Conservation (phyloP, 2,113 vertebrate species). For the Platycercus adscitus region DNA sequence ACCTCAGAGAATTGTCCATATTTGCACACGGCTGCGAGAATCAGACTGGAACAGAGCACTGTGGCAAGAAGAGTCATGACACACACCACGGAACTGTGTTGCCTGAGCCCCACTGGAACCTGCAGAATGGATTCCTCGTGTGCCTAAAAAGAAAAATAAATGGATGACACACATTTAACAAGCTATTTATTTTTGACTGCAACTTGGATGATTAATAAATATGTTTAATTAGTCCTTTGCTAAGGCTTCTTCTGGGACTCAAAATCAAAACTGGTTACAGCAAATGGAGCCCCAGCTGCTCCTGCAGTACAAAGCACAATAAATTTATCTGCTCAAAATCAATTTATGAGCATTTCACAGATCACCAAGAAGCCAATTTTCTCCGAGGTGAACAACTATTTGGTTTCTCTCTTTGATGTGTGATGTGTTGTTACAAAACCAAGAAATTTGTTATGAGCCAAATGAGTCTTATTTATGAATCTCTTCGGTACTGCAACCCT, state of each 20-base stretch:
- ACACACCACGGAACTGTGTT: conserved; percentile 77
- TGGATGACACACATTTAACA: neutral
- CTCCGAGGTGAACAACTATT: neutral
- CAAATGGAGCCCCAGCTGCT: neutral
- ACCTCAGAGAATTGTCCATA: conserved; percentile 61
- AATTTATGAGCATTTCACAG: neutral
- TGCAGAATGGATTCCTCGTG: conserved; percentile 58
- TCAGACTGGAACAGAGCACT: conserved; percentile 76
- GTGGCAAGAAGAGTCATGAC: conserved; percentile 82
- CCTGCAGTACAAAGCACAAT: neutral
- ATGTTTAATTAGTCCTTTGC: neutral
- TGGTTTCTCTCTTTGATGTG: neutral
- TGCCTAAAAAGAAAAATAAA: conserved; percentile 63
- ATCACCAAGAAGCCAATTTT: neutral
- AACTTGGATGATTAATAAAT: neutral
- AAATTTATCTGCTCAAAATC: neutral
- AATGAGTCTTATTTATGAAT: neutral
- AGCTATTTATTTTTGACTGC: neutral
- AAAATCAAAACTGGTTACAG: neutral
- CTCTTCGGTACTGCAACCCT: neutral
- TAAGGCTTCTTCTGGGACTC: neutral
- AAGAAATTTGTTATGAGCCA: neutral
- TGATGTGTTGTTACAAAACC: neutral
- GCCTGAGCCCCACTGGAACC: conserved; percentile 85
- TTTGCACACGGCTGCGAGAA: conserved; percentile 80